Base-by-base conservation (phyloP, 1,140 invertebrate species). In the Maniola jurtina region DNA sequence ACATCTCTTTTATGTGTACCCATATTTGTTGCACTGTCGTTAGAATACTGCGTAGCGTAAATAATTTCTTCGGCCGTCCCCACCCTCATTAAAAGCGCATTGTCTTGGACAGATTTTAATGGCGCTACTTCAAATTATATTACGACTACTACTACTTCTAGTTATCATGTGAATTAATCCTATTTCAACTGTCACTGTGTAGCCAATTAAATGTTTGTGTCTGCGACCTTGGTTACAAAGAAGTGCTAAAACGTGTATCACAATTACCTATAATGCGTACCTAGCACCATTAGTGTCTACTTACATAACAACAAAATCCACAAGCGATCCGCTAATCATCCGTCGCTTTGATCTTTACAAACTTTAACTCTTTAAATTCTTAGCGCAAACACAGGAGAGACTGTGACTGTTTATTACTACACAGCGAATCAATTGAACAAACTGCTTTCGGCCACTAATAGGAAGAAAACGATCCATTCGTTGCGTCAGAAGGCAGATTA, bases 341-440 rank as follows among this genome's bases (percentile, higher is more conserved):
- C 68, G 59, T 68, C 68, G 73, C 80, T 84, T 84, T 82, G 81
- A 88, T 86, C 82, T 84, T 82, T 81, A 79, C 64, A 75, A 83
- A 83, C 75, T 77, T 80, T 86, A 86, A 88, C 75, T 76, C 71
- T 72, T 81, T 76, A 88, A 89, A 88, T 87, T 83, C 71, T 73
- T 76, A 84, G 66, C 72, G 77, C 84, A 88, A 88, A 88, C 78
- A 88, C 33, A 54, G 48, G 59, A 64, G 55, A 72, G 65, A 76
- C 70, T 75, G 25, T 25, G 68, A 59, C 64, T 75, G 79, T 80
- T 84, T 83, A 82, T 85, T 85, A 78, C 79, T 76, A 75, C 73
- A 80, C 62, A 75, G 72, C 73, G 71, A 88, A 89, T 87, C 80
- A 85, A 88, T 87, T 84, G 83, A 73, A 84, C 79, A 84, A 86